Evolutionary conservation across 1,140 invertebrate species (phyloP), one percentile per base, ranked within the genome.

Genomic region (Riptortus pedestris): DNA sequence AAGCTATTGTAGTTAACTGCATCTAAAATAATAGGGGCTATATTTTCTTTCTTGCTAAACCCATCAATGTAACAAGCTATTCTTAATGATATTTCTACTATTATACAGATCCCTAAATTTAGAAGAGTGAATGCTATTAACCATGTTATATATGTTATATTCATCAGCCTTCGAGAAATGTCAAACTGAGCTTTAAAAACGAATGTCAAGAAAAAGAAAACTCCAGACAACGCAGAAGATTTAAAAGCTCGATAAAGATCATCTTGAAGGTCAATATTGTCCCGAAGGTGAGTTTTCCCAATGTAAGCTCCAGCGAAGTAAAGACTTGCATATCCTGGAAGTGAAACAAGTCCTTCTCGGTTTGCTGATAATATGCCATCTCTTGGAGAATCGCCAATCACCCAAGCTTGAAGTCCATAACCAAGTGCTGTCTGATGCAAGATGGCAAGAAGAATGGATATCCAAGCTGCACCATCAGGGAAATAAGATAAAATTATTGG

Each of bases 331-430:
- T 93, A 96, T 1, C 94, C 94, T 2, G 86, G 75, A 28, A 84
- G 77, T 0, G 93, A 94, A 31, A 84, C 80, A 43, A 97, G 77
- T 0, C 94, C 94, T 79, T 97, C 94, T 67, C 90, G 81, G 75
- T 98, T 98, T 0, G 91, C 87, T 64, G 82, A 77, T 0, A 96
- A 47, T 57, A 94, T 80, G 69, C 80, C 81, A 26, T 75, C 72
- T 57, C 83, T 75, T 0, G 76, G 73, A 12, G 73, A 70, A 45
- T 81, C 75, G 65, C 80, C 78, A 51, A 94, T 79, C 14, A 96
- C 82, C 80, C 86, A 94, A 1, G 83, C 69, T 52, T 84, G 79
- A 9, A 92, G 71, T 9, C 83, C 83, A 60, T 70, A 69, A 18
- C 76, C 79, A 18, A 96, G 72, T 0, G 82, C 64, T 55, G 81